Conservation (phyloP, 1,140 invertebrate genomes). For the Microplitis demolitor region DNA sequence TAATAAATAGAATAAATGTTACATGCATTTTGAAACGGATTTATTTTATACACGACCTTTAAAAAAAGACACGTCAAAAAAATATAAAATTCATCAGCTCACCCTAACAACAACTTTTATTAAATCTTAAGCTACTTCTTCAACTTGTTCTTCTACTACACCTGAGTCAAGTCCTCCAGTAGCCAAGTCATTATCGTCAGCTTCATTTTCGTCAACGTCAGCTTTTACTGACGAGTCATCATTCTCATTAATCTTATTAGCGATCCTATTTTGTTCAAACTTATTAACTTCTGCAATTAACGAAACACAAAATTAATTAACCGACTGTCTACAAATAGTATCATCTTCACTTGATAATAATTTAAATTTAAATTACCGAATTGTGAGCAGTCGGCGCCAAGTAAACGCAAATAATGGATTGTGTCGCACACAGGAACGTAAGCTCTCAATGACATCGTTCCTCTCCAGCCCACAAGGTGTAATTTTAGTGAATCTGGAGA, state of each 20-base stretch:
- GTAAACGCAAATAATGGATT: slow-evolving; percentile 81
- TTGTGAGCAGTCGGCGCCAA: slow-evolving; percentile 82
- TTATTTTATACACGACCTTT: background rate
- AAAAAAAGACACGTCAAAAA: slow-evolving; percentile 1
- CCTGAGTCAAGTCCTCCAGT: slow-evolving; percentile 23
- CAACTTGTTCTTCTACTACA: background rate
- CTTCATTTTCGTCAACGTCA: slow-evolving; percentile 10
- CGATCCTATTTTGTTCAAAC: slow-evolving; percentile 50
- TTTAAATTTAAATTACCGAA: slow-evolving; percentile 64
- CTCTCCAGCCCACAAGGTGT: slow-evolving; percentile 87
- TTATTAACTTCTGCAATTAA: slow-evolving; percentile 54
- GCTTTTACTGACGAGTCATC: background rate
- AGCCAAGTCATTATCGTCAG: background rate
- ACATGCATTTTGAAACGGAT: background rate
- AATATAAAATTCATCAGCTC: background rate
- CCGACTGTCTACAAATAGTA: slow-evolving; percentile 14
- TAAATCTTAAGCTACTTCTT: background rate
- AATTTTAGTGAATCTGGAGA: slow-evolving; percentile 64
- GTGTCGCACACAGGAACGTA: slow-evolving; percentile 84
- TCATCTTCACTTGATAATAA: background rate
- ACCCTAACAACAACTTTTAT: background rate
- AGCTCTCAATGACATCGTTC: slow-evolving; percentile 81
- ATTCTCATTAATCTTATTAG: slow-evolving; percentile 31
- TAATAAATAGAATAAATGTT: slow-evolving; percentile 8
- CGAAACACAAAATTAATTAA: slow-evolving; percentile 1